Evolutionary conservation across 2,888 invertebrate species (phyloP), one percentile per base, ranked within the genome.

Genomic region (Nymphalis polychloros): DNA sequence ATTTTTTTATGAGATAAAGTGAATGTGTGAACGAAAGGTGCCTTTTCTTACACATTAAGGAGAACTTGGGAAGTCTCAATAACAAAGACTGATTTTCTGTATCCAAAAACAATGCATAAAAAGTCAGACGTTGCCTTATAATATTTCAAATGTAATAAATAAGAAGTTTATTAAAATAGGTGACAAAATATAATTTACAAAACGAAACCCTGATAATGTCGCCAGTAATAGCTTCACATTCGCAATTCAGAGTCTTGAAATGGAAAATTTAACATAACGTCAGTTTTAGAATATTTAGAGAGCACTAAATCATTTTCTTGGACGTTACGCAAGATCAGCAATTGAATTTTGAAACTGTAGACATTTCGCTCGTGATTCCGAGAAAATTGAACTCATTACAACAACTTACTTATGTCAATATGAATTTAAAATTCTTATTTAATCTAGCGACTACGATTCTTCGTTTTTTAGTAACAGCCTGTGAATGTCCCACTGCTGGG

Each of bases 341-440:
- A 63, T 68, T 68, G 59, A 68, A 68, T 52, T 68, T 60, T 63
- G 59, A 63, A 68, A 53, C 67, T 66, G 52, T 49, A 50, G 59
- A 52, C 66, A 19, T 55, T 55, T 61, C 55, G 60, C 60, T 50
- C 64, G 55, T 60, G 64, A 64, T 68, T 68, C 49, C 50, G 59
- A 41, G 60, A 23, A 41, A 60, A 59, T 68, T 55, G 64, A 55
- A 64, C 59, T 68, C 68, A 68, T 68, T 68, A 68, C 41, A 41
- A 55, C 46, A 55, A 46, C 55, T 48, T 27, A 27, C 35, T 57
- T 57, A 31, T 55, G 63, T 63, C 63, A 52, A n/a, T 17, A 41
- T 19, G 31, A 31, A 19, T n/a, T 57, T n/a, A n/a, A n/a, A n/a
- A n/a, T n/a, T n/a, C n/a, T n/a, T n/a, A n/a, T n/a, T n/a, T n/a